Percentiles rank a stretch among this genome's conserved stretches.
These are phyloP conservation scores for Octomys mimax DNA, from an alignment of 2,797 vertebrate genomes.

Conservation along the genomic window DNA sequence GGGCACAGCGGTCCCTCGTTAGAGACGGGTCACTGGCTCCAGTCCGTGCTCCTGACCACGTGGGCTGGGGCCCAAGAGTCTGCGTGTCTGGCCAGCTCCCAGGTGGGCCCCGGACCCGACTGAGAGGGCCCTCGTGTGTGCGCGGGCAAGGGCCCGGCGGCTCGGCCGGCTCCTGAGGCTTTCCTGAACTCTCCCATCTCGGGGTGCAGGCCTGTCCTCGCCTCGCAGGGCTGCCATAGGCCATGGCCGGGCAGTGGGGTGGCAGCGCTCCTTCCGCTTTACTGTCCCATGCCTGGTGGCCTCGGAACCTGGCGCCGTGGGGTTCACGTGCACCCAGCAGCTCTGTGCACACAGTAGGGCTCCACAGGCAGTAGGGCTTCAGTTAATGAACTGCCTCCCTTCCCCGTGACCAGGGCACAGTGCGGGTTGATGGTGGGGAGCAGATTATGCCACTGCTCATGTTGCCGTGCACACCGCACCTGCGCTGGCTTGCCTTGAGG, in stretches of 20 bases:
- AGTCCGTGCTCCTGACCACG: neutral
- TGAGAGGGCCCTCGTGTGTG: neutral
- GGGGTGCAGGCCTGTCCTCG: rapidly evolving
- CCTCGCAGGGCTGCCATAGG: neutral
- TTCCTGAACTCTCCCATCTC: neutral
- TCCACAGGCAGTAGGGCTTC: too few species aligned
- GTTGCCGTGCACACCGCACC: neutral
- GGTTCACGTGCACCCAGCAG: neutral
- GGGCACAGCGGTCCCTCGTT: neutral
- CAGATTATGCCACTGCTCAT: too few species aligned
- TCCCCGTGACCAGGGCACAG: neutral
- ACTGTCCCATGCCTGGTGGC: neutral
- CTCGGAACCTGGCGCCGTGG: neutral
- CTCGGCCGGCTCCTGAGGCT: too few species aligned
- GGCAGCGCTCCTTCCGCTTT: neutral
- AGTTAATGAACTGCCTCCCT: neutral
- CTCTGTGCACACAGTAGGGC: neutral
- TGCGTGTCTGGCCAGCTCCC: neutral
- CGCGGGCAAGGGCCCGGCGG: too few species aligned
- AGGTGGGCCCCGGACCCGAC: neutral
- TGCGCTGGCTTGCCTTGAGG: neutral
- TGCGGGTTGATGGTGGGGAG: neutral
- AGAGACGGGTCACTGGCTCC: neutral
- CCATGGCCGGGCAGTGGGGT: too few species aligned
- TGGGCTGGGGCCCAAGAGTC: neutral